Base-by-base conservation (phyloP, 1,140 invertebrate genomes). In the Hycleus phaleratus region DNA sequence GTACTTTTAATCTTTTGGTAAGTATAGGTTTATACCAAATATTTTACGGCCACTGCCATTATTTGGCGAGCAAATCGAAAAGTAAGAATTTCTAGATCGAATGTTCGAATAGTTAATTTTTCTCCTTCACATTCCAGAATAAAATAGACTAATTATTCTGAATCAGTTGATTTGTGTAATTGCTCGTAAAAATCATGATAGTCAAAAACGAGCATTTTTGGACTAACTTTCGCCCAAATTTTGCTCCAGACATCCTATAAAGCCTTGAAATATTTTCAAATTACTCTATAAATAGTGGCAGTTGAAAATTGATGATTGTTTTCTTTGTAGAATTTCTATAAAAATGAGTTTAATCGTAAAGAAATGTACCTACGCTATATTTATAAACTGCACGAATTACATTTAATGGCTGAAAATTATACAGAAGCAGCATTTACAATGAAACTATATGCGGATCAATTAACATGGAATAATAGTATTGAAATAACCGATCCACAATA, bases 331-430 rank as follows among this genome's bases (percentile, higher is more conserved):
- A 95, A 97, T 70, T 98, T 97, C 72, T 98, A 97, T 77, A 94
- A 96, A 73, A 92, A 93, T 71, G 93, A 92, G 74, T 95, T 97
- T 57, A 91, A 95, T 68, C 83, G 95, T 26, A 91, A 94, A 66
- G 93, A 97, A 74, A 95, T 98, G 88, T 98, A 97, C 74, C 77
- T 98, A 26, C 83, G 93, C 45, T 98, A 98, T 71, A 92, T 98
- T 48, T 95, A 98, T 76, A 97, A 97, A 73, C 77, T 98, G 10
- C 93, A 95, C 72, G 91, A 95, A 70, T 79, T 98, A 8, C 95
- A 98, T 73, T 76, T 95, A 6, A 87, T 88, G 26, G 91, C 92
- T 18, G 94, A 96, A 56, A 98, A 98, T 73, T 96, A 86, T 67
- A 91, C 94, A 0, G 96, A 99, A 78, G 95, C 95, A 24, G 95